Conservation (phyloP, 1,140 invertebrate species). For the Agraylea sexmaculata region DNA sequence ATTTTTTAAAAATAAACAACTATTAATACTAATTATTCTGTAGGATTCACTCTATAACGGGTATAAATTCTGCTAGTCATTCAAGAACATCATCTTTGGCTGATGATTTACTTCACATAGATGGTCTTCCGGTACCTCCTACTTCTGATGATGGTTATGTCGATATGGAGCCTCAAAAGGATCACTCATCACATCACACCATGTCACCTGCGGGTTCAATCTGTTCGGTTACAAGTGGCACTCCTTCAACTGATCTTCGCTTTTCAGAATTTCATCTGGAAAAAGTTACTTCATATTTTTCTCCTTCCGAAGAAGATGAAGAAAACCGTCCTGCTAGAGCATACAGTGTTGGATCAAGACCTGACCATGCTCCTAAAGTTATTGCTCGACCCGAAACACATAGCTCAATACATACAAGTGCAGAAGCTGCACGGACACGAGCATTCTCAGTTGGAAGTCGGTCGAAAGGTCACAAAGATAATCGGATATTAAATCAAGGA, state of each 20-base stretch:
- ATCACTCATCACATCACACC: slow-evolving; percentile 46
- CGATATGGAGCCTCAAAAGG: slow-evolving; percentile 44
- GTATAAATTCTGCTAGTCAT: slow-evolving; percentile 22
- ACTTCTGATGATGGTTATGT: slow-evolving; percentile 46
- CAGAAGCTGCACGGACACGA: slow-evolving; percentile 40
- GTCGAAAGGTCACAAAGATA: slow-evolving; percentile 35
- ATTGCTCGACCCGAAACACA: slow-evolving; percentile 22
- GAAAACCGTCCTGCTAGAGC: slow-evolving; percentile 55
- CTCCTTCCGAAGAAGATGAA: slow-evolving; percentile 46
- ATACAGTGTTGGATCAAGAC: slow-evolving; percentile 76
- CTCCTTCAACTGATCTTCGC: slow-evolving; percentile 34
- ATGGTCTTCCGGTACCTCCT: slow-evolving; percentile 24
- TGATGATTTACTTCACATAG: slow-evolving; percentile 16
- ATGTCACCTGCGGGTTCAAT: slow-evolving; percentile 49
- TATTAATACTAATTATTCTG: slow-evolving; percentile 4
- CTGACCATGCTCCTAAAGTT: slow-evolving; percentile 35
- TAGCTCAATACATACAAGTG: slow-evolving; percentile 23
- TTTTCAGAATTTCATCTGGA: slow-evolving; percentile 53
- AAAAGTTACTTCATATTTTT: slow-evolving; percentile 51
- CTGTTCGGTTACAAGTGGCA: slow-evolving; percentile 61
- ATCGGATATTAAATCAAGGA: slow-evolving; percentile 25
- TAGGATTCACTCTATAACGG: slow-evolving; percentile 24
- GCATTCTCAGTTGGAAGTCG: slow-evolving; percentile 61
- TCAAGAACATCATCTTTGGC: slow-evolving; percentile 22
- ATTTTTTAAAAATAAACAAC: neutral